Evolutionary conservation across 2,797 vertebrate genomes (phyloP), one percentile per base, ranked within the genome.

Genomic region (Trachops cirrhosus): DNA sequence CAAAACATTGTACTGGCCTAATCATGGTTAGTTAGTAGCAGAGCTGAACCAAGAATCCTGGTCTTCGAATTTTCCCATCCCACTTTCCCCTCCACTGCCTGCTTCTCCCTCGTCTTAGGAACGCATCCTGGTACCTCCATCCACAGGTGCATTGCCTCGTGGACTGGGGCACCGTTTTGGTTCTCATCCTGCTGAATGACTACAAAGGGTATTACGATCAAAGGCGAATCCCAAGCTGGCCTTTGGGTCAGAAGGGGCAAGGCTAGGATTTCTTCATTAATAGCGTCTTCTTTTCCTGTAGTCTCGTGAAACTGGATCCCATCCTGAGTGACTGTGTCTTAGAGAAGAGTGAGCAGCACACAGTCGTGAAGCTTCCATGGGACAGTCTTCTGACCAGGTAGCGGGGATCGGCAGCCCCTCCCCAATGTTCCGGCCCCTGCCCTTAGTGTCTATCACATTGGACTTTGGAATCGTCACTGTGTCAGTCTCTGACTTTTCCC

Each of bases 381-480:
- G 99, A 99, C 75, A 99, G 99, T 67, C 99, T 99, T n/a, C 98
- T 99, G 70, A 98, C 98, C 98, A 99, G 99, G 99, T 99, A 98
- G 97, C 44, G 41, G 9, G 86, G 52, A 16, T 9, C 18, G 19
- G 48, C 52, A 34, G 15, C 46, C 62, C 41, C 29, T 78, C 32
- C 44, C 52, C 29, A 74, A 0, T 4, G 12, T 18, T 24, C 57
- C 34, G 34, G 2, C 64, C 26, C 3, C 32, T 12, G 16, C 22
- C 62, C 57, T 50, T 73, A 48, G 32, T 11, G 19, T 39, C 41
- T 16, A 0, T 37, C 29, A 10, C 18, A 8, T 12, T n/a, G 48
- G 86, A 70, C 24, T 70, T 71, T 39, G n/a, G 32, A 46, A 19
- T 44, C 2, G 0, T 73, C 46, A 44, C 48, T 59, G 0, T n/a